Base-by-base conservation (phyloP, 1,140 invertebrate genomes). In the Acromyrmex echinatior region DNA sequence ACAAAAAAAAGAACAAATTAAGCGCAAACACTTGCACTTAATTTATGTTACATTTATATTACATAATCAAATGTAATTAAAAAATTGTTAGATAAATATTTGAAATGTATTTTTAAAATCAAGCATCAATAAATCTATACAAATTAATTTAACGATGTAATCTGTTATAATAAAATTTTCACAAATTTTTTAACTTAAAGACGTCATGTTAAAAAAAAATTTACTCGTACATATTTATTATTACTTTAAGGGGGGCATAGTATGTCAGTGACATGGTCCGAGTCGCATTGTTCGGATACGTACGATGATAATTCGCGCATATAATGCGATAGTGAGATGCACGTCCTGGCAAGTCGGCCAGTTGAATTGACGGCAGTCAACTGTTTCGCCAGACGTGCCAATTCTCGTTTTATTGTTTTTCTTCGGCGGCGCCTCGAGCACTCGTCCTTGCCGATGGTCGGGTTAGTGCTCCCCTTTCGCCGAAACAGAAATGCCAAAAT, bases 381-480 rank as follows among this genome's bases (percentile, higher is more conserved):
- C 86, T 86, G 89, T 91, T 88, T 90, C 89, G 89, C 90, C 90
- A 91, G 90, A 90, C 90, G 89, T 90, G 82, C 89, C 82, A 91
- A 90, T 91, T 91, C 87, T 81, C 82, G 87, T 88, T 88, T 91
- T 90, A 91, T 91, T 91, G 82, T 91, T 90, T 90, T 82, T 91
- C 87, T 90, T 91, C 81, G 87, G 45, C 84, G 63, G 39, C 86
- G 86, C 70, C 68, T 71, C 76, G 21, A 63, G 53, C 68, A 73
- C 76, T 86, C 89, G 89, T 90, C 89, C 86, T 91, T 90, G 89
- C 88, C 88, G 88, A 80, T 77, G 82, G 70, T 79, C 90, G 82
- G 87, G 82, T 90, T 91, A 91, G 63, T 88, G 89, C 80, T 91
- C 89, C 53, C 88, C 65, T 86, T 91, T 90, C 88, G 63, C 60